Evolutionary conservation across 2,888 invertebrate species (phyloP).

Genomic region (Schizaphis graminum): DNA sequence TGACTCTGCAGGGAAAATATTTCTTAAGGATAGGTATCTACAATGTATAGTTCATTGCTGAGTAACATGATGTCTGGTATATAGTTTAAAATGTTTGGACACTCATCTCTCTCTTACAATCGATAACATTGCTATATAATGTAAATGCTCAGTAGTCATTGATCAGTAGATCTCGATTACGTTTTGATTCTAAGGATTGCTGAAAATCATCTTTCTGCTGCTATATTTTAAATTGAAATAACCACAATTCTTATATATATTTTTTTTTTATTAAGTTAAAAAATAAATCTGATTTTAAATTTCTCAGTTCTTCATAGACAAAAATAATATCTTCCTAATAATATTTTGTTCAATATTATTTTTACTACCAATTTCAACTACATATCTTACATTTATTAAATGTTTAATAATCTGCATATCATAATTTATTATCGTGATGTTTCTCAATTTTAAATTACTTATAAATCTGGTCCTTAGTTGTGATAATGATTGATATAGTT

Average conservation of each 20-base stretch:
- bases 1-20: too few relatives aligned
- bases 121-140: neutral
- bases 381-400: too few relatives aligned
- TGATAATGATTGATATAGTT: neutral
- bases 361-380: too few relatives aligned
- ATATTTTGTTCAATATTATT: too few relatives aligned
- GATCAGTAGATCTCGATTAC: neutral
- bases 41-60: too few relatives aligned
- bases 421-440: neutral
- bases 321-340: too few relatives aligned
- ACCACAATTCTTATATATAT: neutral
- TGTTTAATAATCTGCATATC: neutral
- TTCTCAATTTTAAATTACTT: neutral
- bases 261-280: neutral
- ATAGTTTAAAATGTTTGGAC: neutral
- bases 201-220: neutral
- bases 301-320: neutral
- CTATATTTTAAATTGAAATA: neutral
- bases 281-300: neutral
- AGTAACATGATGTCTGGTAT: too few relatives aligned
- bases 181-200: neutral
- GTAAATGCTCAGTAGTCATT: neutral
- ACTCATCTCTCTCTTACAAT: neutral
- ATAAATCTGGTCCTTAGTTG: neutral
- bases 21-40: too few relatives aligned